These are phyloP conservation scores for Dermochelys coriacea DNA, from an alignment of 2,797 vertebrate species.

Conservation along the genomic window DNA sequence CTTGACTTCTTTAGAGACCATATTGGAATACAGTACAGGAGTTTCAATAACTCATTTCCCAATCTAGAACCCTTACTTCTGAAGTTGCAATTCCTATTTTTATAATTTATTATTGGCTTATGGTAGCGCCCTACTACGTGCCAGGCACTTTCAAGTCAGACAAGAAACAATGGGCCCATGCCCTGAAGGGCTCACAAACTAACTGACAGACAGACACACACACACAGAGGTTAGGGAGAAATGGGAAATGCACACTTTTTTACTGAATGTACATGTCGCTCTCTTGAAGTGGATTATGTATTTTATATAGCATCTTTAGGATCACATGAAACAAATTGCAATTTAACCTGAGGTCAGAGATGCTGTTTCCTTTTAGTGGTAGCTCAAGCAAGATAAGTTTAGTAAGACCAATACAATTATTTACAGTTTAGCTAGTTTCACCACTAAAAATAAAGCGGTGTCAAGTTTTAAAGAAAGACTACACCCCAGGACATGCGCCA, in stretches of 20 bases:
- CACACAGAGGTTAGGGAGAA: neutral
- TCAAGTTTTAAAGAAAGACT: neutral
- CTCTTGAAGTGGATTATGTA: neutral
- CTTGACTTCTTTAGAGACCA: too few relatives aligned
- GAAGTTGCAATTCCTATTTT: neutral
- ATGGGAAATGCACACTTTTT: neutral
- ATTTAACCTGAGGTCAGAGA: neutral
- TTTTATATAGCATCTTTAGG: neutral
- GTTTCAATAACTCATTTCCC: neutral
- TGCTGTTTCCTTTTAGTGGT: neutral
- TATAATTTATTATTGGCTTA: neutral
- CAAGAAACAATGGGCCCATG: neutral
- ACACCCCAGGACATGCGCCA: neutral
- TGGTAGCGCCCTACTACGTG: neutral
- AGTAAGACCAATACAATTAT: neutral
- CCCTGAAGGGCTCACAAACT: neutral
- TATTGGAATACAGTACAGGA: too few relatives aligned
- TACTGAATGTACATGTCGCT: neutral
- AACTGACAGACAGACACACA: neutral
- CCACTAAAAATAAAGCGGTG: neutral
- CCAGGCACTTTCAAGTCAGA: neutral
- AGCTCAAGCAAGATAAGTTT: neutral
- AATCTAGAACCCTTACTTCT: neutral
- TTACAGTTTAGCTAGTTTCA: neutral
- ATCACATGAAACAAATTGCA: neutral